Evolutionary conservation across 2,113 vertebrate genomes (phyloP).

Genomic region (Lepus europaeus): DNA sequence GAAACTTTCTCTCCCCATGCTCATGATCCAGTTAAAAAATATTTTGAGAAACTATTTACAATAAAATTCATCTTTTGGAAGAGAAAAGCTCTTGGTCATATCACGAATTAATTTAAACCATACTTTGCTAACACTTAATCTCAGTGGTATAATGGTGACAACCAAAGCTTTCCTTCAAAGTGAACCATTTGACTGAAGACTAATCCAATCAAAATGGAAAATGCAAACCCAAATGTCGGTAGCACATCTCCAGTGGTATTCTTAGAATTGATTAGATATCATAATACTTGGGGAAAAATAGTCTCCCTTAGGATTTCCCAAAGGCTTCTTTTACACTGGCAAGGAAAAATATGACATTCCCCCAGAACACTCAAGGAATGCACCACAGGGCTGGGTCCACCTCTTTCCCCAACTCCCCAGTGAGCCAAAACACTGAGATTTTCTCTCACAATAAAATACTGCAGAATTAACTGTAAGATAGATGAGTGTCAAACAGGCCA

Average conservation of each 20-base stretch:
- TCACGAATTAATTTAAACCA: constrained; percentile 61
- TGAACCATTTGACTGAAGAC: constrained; percentile 31
- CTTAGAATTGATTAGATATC: constrained; percentile 27
- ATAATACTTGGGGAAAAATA: background rate
- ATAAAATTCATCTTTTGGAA: constrained; percentile 77
- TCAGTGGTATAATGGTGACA: constrained; percentile 76
- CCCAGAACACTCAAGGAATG: constrained; percentile 26
- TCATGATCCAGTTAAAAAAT: constrained; percentile 84
- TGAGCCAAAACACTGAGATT: constrained; percentile 45
- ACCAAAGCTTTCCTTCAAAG: constrained; percentile 69
- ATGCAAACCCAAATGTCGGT: constrained; percentile 56
- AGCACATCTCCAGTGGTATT: constrained; percentile 27
- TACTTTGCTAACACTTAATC: constrained; percentile 80
- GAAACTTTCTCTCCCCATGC: constrained; percentile 78
- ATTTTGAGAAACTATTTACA: constrained; percentile 84
- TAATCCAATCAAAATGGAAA: constrained; percentile 25
- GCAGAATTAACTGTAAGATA: constrained; percentile 40
- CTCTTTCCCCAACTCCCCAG: background rate
- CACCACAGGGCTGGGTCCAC: background rate
- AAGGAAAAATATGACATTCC: background rate
- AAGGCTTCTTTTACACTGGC: constrained; percentile 38
- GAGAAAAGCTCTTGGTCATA: constrained; percentile 62
- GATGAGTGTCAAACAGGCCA: constrained; percentile 61
- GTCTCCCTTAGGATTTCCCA: constrained; percentile 24
- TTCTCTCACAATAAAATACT: constrained; percentile 59